phyloP scores from a whole-genome alignment of 2,888 invertebrate genomes.

The Tolmerus cingulatus region DNA sequence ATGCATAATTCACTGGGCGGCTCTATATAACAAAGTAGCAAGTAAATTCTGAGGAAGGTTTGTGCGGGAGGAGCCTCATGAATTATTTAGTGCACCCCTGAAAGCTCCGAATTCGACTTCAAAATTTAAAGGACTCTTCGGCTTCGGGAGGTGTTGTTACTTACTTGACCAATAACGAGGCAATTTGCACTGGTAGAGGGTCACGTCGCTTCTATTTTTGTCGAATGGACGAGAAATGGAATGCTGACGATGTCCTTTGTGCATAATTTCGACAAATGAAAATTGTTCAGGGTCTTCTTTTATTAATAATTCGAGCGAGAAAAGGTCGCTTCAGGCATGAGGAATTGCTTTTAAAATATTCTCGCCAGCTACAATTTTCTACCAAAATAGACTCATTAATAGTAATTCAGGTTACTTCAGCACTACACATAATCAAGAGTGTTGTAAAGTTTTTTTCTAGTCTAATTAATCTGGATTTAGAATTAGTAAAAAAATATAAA shows the following conservation, averaged over 20 bases:
- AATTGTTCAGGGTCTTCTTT: background rate
- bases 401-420: too few relatives aligned
- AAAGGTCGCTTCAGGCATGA: background rate
- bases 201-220: background rate
- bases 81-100: background rate
- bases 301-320: background rate
- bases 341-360: background rate
- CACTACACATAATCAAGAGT: too few relatives aligned
- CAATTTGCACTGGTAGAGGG: background rate
- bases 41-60: background rate
- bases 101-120: background rate
- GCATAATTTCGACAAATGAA: background rate
- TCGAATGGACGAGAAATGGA: background rate
- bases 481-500: too few relatives aligned
- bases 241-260: background rate
- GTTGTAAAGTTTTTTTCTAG: too few relatives aligned
- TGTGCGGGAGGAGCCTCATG: background rate
- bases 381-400: too few relatives aligned
- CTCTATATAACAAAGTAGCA: background rate
- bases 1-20: background rate
- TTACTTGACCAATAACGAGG: background rate
- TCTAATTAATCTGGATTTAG: too few relatives aligned
- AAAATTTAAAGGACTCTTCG: background rate
- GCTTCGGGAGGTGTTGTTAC: background rate
- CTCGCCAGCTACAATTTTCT: too few relatives aligned